Base-by-base conservation (phyloP, 2,888 invertebrate species). In the Congeria kusceri region DNA sequence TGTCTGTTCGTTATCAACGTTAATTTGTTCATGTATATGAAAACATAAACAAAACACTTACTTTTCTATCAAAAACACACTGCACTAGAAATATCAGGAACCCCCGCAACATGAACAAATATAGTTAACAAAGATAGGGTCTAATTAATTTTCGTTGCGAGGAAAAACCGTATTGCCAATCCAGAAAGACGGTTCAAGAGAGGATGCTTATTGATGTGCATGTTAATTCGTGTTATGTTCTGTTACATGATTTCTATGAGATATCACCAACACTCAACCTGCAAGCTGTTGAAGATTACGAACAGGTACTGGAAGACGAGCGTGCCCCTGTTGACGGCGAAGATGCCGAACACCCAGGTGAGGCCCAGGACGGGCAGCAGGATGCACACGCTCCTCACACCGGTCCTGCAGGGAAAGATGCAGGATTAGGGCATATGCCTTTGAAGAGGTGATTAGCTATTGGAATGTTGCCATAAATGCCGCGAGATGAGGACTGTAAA, bases 81-180 rank as follows among this genome's bases (percentile, higher is more conserved):
- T 88, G 87, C 53, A 86, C 81, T 11, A 89, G 63, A 56, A 89
- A 89, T 28, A 89, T 89, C 25, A 87, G 67, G 28, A 89, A 80
- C 25, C 89, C 89, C 89, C 88, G 85, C 66, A 80, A 86, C 23
- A 32, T 18, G 56, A 56, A 32, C 32, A 32, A 11, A 32, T 32
- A 32, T 32, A 32, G 32, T 32, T 32, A 7, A 7, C 20, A 61
- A 13, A 27, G 28, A 1, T 29, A 7, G 32, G 32, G 32, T 32
- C 4, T 7, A 32, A 32, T 7, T 32, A 11, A 32, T 32, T 32
- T 32, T 32, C 32, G 4, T 7, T 32, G 32, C 32, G 11, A 32
- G 11, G 5, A 39, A 39, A 39, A 39, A 11, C 39, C 9, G n/a
- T n/a, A n/a, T n/a, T n/a, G 15, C 39, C 9, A 9, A 15, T 39